Evolutionary conservation across 1,140 invertebrate species (phyloP).

Genomic region (Nebria ingens): DNA sequence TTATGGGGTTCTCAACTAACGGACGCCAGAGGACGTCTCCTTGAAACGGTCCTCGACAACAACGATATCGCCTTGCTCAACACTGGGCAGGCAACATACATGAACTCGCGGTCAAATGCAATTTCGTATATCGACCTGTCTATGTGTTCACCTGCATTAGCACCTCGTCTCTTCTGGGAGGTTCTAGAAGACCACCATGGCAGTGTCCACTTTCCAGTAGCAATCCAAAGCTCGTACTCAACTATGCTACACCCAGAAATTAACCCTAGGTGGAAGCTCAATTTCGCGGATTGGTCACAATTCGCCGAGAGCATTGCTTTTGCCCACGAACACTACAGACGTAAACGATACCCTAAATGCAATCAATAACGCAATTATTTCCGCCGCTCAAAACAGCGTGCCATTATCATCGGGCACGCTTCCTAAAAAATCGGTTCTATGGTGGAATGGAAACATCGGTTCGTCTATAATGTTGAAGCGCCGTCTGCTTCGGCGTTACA

Average conservation of each 20-base stretch:
- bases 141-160: background rate
- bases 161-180: background rate
- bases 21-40: background rate
- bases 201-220: background rate
- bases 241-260: background rate
- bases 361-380: background rate
- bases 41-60: background rate
- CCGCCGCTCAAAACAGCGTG: background rate
- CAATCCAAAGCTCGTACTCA: no score
- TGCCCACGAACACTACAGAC: background rate
- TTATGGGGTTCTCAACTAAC: background rate
- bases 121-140: background rate
- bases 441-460: background rate
- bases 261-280: background rate
- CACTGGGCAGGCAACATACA: background rate
- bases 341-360: background rate
- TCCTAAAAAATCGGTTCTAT: background rate
- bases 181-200: background rate
- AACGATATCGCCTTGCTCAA: background rate
- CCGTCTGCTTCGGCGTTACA: background rate
- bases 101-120: background rate
- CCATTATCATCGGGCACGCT: background rate
- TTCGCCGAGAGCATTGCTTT: background rate
- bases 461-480: background rate
- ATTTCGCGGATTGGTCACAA: background rate